phyloP scores from a whole-genome alignment of 2,888 invertebrate genomes.

The Tinea trinotella region DNA sequence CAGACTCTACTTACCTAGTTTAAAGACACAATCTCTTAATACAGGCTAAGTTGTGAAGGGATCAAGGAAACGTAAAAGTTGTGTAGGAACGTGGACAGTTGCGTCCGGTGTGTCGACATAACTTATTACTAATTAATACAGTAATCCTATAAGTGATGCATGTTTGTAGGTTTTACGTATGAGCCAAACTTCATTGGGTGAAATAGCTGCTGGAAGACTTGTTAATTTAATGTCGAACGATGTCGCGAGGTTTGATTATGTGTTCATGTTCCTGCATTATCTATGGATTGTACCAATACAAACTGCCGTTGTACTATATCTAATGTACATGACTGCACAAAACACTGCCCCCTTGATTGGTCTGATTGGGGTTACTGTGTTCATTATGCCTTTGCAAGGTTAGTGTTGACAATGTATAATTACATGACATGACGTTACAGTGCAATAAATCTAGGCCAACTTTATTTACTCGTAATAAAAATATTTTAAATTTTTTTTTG shows the following conservation, averaged over 20 bases:
- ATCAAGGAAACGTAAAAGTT: too few species aligned
- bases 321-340: slow-evolving; percentile 45
- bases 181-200: slow-evolving; percentile 79
- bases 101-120: too few species aligned
- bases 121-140: neutral
- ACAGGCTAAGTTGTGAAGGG: too few species aligned
- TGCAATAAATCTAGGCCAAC: too few species aligned
- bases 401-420: too few species aligned
- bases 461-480: too few species aligned
- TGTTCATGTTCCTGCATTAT: slow-evolving; percentile 80
- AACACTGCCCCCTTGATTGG: slow-evolving; percentile 52
- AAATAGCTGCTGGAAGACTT: slow-evolving; percentile 80
- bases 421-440: too few species aligned
- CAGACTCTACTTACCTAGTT: too few species aligned
- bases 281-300: slow-evolving; percentile 86
- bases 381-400: slow-evolving; percentile 73
- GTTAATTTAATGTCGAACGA: slow-evolving; percentile 89
- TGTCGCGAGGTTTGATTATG: slow-evolving; percentile 83
- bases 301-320: slow-evolving; percentile 65
- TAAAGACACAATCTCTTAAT: too few species aligned
- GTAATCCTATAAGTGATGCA: neutral
- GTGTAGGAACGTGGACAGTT: too few species aligned
- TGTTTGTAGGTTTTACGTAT: slow-evolving; percentile 76
- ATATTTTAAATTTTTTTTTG: too few species aligned
- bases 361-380: slow-evolving; percentile 57